These are phyloP conservation scores for Tetrax tetrax DNA, from an alignment of 2,113 vertebrate genomes.

Conservation along the genomic window DNA sequence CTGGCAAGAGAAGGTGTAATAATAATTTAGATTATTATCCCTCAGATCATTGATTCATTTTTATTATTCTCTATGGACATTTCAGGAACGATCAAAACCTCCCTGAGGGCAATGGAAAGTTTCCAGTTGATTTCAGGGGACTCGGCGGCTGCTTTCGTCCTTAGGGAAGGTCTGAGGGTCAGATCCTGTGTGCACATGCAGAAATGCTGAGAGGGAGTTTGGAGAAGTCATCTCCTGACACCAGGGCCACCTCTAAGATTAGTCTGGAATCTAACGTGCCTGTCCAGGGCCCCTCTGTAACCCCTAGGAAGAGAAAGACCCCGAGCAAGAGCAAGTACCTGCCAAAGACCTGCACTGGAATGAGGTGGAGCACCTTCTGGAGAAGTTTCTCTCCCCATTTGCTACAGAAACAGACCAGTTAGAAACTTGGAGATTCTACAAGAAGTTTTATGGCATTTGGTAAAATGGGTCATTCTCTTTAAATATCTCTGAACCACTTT, in stretches of 20 bases:
- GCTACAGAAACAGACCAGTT: neutral
- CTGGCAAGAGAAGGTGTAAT: neutral
- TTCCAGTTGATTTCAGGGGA: neutral
- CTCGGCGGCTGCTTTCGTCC: neutral
- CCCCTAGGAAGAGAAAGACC: neutral
- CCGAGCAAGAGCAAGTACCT: neutral
- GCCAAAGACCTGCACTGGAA: neutral
- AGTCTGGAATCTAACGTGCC: neutral
- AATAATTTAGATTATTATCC: constrained; percentile 30
- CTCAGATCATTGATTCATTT: neutral
- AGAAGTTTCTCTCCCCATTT: neutral
- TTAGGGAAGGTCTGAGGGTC: neutral
- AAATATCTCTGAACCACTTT: neutral
- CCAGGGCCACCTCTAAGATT: neutral
- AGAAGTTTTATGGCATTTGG: neutral
- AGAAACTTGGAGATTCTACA: neutral
- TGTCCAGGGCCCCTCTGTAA: neutral
- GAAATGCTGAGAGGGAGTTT: neutral
- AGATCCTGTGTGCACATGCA: neutral
- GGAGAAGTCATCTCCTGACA: neutral
- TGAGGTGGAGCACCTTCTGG: neutral
- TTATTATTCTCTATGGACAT: neutral
- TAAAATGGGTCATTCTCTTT: neutral
- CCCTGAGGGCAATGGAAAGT: neutral
- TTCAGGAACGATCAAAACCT: neutral